These are phyloP conservation scores for Abrostola triplasia DNA, from an alignment of 2,888 invertebrate species.

Conservation along the genomic window DNA sequence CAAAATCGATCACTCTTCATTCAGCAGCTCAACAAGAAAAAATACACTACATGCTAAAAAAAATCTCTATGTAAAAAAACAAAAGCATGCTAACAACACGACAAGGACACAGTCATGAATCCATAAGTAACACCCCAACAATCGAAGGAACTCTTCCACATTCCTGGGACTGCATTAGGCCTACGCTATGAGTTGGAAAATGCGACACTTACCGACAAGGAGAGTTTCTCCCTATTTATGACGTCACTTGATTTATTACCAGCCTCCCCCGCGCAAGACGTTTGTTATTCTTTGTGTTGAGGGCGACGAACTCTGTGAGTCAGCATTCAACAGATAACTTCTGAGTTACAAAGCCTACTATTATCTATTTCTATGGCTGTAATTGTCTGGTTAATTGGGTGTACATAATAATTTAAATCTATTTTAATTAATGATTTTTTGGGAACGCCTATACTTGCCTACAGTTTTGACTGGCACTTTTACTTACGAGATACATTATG, in stretches of 20 bases:
- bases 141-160: conserved; percentile 49
- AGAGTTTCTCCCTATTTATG: conserved; percentile 68
- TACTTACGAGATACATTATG: not conserved
- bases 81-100: conserved; percentile 46
- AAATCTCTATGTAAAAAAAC: conserved; percentile 25
- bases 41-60: not conserved
- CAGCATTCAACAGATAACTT: conserved; percentile 56
- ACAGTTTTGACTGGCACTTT: not conserved
- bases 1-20: no score
- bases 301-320: conserved; percentile 65
- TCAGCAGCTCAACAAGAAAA: no score
- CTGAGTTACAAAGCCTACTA: conserved; percentile 27
- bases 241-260: conserved; percentile 70
- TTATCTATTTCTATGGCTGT: conserved; percentile 43
- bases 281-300: conserved; percentile 68
- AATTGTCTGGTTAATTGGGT: conserved; percentile 44
- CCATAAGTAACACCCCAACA: conserved; percentile 42
- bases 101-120: conserved; percentile 26
- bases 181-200: conserved; percentile 71
- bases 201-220: conserved; percentile 68
- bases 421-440: conserved; percentile 25
- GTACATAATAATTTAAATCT: conserved; percentile 38
- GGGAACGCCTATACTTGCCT: conserved; percentile 5
- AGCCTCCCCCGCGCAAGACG: conserved; percentile 59
- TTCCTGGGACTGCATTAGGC: conserved; percentile 58